Base-by-base conservation (phyloP, 2,113 vertebrate species). In the Machaerirhynchus nigripectus region DNA sequence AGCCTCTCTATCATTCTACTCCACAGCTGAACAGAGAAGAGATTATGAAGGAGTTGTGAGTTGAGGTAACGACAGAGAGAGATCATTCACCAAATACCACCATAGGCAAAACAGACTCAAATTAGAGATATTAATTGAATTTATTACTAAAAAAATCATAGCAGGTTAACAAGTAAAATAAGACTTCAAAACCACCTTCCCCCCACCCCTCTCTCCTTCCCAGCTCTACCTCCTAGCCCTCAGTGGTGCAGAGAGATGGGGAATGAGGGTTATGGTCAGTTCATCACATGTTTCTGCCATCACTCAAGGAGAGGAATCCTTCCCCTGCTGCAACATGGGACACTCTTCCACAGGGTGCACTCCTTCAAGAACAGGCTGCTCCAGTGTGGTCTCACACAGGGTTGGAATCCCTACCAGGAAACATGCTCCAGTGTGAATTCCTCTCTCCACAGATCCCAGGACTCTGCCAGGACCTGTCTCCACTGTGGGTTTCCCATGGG, bases 361-460 rank as follows among this genome's bases (percentile, higher is more conserved):
- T 44, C 13, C 22, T 31, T 52, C 27, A 77, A 27, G 12, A 60
- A 37, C 6, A 27, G 22, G 22, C 14, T 77, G 11, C 17, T 59
- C 26, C 37, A 26, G 2, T 22, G 71, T 59, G 6, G 20, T 31
- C 13, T 13, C 52, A 42, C 17, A 59, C 13, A 42, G 37, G 17
- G 7, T 15, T 22, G 11, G 35, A 57, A 75, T 15, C 14, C 3
- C 30, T 35, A 16, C 13, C 35, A 57, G 24, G 26, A 76, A 37
- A 59, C 11, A 11, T 50, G 7, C 7, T 59, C 26, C 33, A 22
- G 17, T 31, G 26, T 37, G 44, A 50, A 27, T 60, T 60, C 18
- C 6, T 37, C 10, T 52, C 11, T 33, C 9, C 61, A 59, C 9
- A 76, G 21, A 18, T 42, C 0, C 0, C 24, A 59, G 22, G 11